A percentile compares a stretch with the other conserved stretches of the same genome.
These are phyloP conservation scores for Miniopterus natalensis DNA, from an alignment of 2,113 vertebrate genomes.

Conservation along the genomic window DNA sequence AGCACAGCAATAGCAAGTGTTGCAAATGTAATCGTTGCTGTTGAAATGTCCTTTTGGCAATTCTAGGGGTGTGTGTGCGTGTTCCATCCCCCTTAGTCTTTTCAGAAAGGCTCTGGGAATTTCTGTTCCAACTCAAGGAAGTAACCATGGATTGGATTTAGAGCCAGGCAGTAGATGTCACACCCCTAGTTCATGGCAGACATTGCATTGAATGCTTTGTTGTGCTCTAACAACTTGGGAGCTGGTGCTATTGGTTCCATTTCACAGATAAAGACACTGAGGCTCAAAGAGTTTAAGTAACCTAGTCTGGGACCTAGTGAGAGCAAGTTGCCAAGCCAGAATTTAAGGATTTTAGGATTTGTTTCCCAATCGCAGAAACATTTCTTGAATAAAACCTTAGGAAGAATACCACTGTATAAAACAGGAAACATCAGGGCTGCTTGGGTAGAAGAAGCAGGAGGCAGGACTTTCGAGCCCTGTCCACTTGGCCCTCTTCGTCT, in stretches of 20 bases:
- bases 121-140: constrained; percentile 59
- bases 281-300: not conserved
- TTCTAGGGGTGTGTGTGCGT: not conserved
- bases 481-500: no score
- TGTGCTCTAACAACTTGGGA: not conserved
- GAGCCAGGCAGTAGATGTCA: not conserved
- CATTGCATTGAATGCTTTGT: not conserved
- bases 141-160: not conserved
- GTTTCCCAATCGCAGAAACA: not conserved
- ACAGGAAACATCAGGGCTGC: not conserved
- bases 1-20: constrained; percentile 47
- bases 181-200: not conserved
- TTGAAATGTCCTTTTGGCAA: constrained; percentile 60
- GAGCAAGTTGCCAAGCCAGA: not conserved
- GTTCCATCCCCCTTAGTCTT: not conserved
- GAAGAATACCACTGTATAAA: not conserved
- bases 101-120: constrained; percentile 10
- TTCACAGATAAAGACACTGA: constrained; percentile 8
- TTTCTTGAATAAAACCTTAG: not conserved
- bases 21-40: constrained; percentile 39
- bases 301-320: not conserved
- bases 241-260: not conserved
- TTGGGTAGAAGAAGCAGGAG: not conserved
- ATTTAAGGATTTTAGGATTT: not conserved
- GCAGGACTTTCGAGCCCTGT: not conserved